Evolutionary conservation across 1,140 invertebrate species (phyloP).

Genomic region (Trialeurodes vaporariorum): DNA sequence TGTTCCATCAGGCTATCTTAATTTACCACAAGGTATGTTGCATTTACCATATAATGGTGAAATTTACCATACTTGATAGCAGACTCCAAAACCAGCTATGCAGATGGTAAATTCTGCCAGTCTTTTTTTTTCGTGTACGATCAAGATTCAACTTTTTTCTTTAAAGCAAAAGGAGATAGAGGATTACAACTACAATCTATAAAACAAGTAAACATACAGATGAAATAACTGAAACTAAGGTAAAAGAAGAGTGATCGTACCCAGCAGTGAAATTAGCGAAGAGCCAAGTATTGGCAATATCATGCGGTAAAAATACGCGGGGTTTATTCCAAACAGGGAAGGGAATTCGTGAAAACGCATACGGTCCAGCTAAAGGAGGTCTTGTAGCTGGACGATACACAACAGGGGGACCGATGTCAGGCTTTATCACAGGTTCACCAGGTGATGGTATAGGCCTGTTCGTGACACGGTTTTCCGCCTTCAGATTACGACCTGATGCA

Average conservation of each 20-base stretch:
- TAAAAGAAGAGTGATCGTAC: slow-evolving; percentile 36
- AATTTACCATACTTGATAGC: no score
- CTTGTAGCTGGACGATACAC: slow-evolving; percentile 48
- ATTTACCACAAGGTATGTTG: no score
- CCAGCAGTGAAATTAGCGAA: slow-evolving; percentile 68
- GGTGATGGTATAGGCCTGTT: slow-evolving; percentile 37
- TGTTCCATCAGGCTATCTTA: no score
- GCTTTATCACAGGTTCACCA: slow-evolving; percentile 43
- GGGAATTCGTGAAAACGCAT: slow-evolving; percentile 78
- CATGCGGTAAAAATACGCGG: slow-evolving; percentile 59
- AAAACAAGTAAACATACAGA: background rate
- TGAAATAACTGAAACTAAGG: background rate
- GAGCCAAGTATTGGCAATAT: slow-evolving; percentile 67
- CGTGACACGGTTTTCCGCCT: slow-evolving; percentile 36
- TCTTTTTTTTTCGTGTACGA: no score
- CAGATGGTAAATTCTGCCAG: no score
- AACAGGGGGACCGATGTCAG: slow-evolving; percentile 41
- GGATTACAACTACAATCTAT: background rate
- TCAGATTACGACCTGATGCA: slow-evolving; percentile 22
- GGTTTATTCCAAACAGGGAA: slow-evolving; percentile 64
- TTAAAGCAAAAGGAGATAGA: no score
- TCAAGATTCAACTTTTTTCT: background rate
- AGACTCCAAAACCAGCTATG: no score
- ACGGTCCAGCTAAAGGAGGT: slow-evolving; percentile 72
- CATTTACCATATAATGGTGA: no score